Evolutionary conservation across 2,113 vertebrate species (phyloP), one percentile per base, ranked within the genome.

Genomic region (Etheostoma cragini): DNA sequence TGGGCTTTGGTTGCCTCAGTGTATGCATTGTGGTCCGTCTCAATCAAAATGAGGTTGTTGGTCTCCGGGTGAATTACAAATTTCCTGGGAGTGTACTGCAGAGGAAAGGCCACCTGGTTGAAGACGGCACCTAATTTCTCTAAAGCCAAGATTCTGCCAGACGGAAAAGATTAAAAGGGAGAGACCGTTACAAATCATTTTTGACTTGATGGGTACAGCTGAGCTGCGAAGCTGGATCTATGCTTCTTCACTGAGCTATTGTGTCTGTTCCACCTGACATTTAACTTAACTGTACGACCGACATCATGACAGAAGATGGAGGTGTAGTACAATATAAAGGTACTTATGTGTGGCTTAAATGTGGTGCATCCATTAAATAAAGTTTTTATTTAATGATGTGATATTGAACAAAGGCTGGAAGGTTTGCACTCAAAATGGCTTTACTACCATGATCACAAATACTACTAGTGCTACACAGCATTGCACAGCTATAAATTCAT

Each of bases 31-130:
- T 99, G 98, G 92, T 99, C 98, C 0, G 98, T 98, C 92, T 99
- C 98, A 3, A 99, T 99, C 91, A 99, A 92, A 82, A 99, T 95
- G 46, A 99, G 93, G 92, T 98, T 97, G 95, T 97, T 99, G 83
- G 97, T 99, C 87, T 99, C 98, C 0, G 97, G 97, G 66, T 99
- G 98, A 89, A 99, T 99, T 54, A 99, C 97, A 92, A 99, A 99
- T 81, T 97, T 99, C 83, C 98, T 95, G 21, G 98, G 98, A 0
- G 98, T 99, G 85, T 98, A 99, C 92, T 99, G 98, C 78, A 99
- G 88, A 0, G 98, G 97, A 87, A 99, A 99, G 24, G 98, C 97
- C 88, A 99, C 97, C 94, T 99, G 98, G 92, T 99, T 99, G 95
- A 99, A 99, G 67, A 99, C 97, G 0, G 98, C 98, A 21, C 98